Evolutionary conservation across 2,113 vertebrate species (phyloP), one percentile per base, ranked within the genome.

Genomic region (Nothocercus nigrocapillus): DNA sequence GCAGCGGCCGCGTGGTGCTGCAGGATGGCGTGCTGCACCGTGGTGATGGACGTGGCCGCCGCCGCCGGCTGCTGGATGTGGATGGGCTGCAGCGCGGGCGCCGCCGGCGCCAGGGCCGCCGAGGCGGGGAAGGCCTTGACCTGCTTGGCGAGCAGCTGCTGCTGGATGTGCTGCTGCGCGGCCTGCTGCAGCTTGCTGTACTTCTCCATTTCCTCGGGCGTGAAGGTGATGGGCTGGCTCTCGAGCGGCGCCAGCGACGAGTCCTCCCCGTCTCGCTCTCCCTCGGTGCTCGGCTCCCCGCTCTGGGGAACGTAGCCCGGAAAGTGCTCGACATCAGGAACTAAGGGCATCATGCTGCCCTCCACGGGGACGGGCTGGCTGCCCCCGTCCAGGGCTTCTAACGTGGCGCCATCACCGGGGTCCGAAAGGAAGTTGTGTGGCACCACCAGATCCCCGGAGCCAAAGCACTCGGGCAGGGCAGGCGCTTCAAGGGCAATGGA

Each of bases 151-250:
- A 99, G 94, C 27, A 99, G 99, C 96, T 99, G 99, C 97, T 99
- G 99, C 97, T 99, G 99, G 88, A 99, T 99, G 97, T 99, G 99
- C 76, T 99, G 99, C 95, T 99, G 99, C 0, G 99, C 99, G 0
- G 99, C 99, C 97, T 99, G 99, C 82, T 99, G 99, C 88, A 99
- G 98, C 94, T 99, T 99, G 92, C 99, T 98, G 97, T 99, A 99
- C 68, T 99, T 99, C 96, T 99, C 99, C 99, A 99, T 99, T 94
- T 99, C 99, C 96, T 99, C 99, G 0, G 99, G 99, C 0, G 99
- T 99, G 90, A 99, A 99, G 4, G 99, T 99, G 88, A 99, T 99
- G 17, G 99, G 99, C 87, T 99, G 99, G 97, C 99, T 99, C 97
- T 99, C 99, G 10, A 99, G 95, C 0, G 99, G 99, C 4, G 99